Evolutionary conservation across 2,888 invertebrate species (phyloP).

Genomic region (Andrena chrysosceles): DNA sequence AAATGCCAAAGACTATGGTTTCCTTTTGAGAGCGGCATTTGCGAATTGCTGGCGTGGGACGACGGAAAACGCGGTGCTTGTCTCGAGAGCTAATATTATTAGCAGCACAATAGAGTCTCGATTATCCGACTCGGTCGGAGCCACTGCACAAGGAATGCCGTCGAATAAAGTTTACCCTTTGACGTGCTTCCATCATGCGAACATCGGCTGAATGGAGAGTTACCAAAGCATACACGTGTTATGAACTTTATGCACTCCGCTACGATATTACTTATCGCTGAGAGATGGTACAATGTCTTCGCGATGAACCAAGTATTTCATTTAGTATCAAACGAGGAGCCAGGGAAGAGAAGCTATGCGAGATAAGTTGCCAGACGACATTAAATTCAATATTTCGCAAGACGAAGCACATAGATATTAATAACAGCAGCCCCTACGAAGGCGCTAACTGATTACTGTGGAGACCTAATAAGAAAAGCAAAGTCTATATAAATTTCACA

Average conservation of each 20-base stretch:
- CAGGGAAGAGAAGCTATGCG: not conserved
- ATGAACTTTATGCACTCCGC: constrained; percentile 44
- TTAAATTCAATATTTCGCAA: not conserved
- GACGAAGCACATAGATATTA: not conserved
- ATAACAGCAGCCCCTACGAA: too few relatives aligned
- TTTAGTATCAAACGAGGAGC: constrained; percentile 9
- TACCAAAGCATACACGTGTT: constrained; percentile 49
- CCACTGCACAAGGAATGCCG: constrained; percentile 50
- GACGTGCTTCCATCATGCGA: constrained; percentile 49
- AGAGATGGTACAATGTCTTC: constrained; percentile 27
- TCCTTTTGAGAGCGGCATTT: constrained; percentile 11
- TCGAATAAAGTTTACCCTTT: constrained; percentile 60
- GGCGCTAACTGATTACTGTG: not conserved
- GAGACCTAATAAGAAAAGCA: not conserved
- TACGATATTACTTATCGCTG: constrained; percentile 36
- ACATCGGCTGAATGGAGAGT: constrained; percentile 44
- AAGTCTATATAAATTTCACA: not conserved
- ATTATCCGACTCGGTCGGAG: constrained; percentile 55
- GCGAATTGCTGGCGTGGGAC: constrained; percentile 31
- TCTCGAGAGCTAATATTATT: constrained; percentile 53
- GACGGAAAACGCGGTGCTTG: constrained; percentile 27
- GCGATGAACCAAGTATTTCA: not conserved
- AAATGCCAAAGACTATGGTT: constrained; percentile 8
- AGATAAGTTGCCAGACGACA: not conserved
- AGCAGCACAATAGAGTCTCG: constrained; percentile 57